Base-by-base conservation (phyloP, 1,140 invertebrate genomes). In the Papilio aristodemus region DNA sequence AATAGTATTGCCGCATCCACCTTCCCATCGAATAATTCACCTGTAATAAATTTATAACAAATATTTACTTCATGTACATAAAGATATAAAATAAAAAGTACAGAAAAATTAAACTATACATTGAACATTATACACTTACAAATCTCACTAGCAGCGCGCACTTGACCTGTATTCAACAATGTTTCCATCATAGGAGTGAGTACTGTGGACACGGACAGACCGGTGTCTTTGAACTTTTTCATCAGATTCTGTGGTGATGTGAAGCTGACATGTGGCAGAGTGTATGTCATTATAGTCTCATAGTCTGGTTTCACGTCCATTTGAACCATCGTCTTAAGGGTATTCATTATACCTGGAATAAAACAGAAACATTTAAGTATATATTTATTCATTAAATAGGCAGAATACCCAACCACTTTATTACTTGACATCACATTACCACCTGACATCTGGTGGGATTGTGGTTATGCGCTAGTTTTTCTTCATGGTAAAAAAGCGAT, bases 261-360 rank as follows among this genome's bases (percentile, higher is more conserved):
- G 17, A 92, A 85, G 71, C 92, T 91, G 38, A 93, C 89, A 67
- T 87, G 85, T 0, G 93, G 93, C 9, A 94, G 70, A 4, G 92
- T 78, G 74, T 93, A 94, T n/a, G 87, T 67, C 59, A 89, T 71
- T 17, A 94, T 81, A 0, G 93, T 94, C 7, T 93, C 92, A 27
- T 83, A 80, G 75, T 94, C 93, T 0, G 92, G 78, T 39, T 85
- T 82, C 0, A 94, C 87, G 11, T 91, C 83, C 79, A 92, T 86
- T 11, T 84, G 43, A 3, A 87, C 63, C 92, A 94, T 94, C 60
- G 84, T 87, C 57, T 86, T 71, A 13, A 94, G 38, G 0, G 92
- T 85, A 22, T 91, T 84, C 77, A 93, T 92, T 69, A 94, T 84
- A 46, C 92, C 92, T 89, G 67, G 10, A 71, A 73, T 68, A 39